phyloP scores from a whole-genome alignment of 2,797 vertebrate genomes.

The Rhinophrynus dorsalis region DNA sequence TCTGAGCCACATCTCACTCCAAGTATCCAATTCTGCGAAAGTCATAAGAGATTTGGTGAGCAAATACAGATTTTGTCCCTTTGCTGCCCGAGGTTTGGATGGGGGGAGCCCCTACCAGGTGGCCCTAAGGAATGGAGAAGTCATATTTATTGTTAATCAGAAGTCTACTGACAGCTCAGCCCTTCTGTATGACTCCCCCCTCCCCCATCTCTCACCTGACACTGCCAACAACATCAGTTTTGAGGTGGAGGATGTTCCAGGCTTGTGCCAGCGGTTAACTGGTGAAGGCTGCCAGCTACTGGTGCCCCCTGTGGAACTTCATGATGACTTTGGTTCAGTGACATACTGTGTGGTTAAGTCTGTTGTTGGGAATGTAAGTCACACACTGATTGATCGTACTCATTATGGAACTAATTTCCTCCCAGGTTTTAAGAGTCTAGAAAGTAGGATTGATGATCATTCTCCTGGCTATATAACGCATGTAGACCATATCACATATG shows the following conservation, averaged over 20 bases:
- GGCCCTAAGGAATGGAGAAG: constrained; percentile 76
- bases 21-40: constrained; percentile 74
- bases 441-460: not conserved
- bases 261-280: constrained; percentile 67
- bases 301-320: constrained; percentile 75
- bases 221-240: constrained; percentile 89
- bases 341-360: constrained; percentile 80
- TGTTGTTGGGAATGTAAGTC: constrained; percentile 81
- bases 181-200: constrained; percentile 18
- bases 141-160: constrained; percentile 80
- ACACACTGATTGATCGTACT: constrained; percentile 83
- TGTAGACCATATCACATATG: constrained; percentile 90
- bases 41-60: constrained; percentile 71
- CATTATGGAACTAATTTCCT: constrained; percentile 78
- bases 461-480: constrained; percentile 68
- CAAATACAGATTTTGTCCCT: constrained; percentile 77
- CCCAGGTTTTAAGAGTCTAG: constrained; percentile 75
- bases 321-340: constrained; percentile 70
- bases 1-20: constrained; percentile 84
- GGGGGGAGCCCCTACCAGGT: constrained; percentile 72
- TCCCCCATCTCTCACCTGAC: constrained; percentile 62
- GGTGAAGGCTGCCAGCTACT: constrained; percentile 73
- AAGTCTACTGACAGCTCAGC: not conserved
- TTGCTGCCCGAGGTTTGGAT: constrained; percentile 69
- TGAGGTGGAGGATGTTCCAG: constrained; percentile 78